These are phyloP conservation scores for Agrotis clavis DNA, from an alignment of 2,888 invertebrate species.

Conservation along the genomic window DNA sequence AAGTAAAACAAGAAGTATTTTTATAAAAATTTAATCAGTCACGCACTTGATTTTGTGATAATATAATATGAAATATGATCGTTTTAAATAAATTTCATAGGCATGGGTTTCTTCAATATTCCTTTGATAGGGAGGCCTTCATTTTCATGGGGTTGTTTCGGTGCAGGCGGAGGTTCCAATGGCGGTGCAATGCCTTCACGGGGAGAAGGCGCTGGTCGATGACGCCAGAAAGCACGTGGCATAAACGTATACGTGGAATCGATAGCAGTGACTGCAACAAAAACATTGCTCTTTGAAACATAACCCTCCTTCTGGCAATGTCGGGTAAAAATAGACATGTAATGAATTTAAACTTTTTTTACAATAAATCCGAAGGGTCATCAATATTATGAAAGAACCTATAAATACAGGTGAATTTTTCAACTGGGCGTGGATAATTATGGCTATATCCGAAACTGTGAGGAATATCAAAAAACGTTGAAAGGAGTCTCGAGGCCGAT, in stretches of 20 bases:
- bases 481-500: too few relatives aligned
- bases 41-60: conserved; percentile 35
- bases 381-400: too few relatives aligned
- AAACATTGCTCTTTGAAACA: conserved; percentile 12
- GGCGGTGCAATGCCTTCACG: conserved; percentile 71
- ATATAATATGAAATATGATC: conserved; percentile 8
- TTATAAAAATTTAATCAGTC: conserved; percentile 21
- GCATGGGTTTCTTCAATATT: conserved; percentile 88
- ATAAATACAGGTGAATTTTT: too few relatives aligned
- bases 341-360: too few relatives aligned
- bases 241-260: conserved; percentile 83
- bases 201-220: conserved; percentile 67
- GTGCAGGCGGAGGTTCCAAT: conserved; percentile 75
- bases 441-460: too few relatives aligned
- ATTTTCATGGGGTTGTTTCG: conserved; percentile 71
- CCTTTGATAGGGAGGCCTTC: conserved; percentile 79
- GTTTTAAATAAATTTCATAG: conserved; percentile 84
- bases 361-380: too few relatives aligned
- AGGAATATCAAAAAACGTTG: too few relatives aligned
- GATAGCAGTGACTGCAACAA: conserved; percentile 78
- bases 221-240: conserved; percentile 79
- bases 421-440: too few relatives aligned
- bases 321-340: too few relatives aligned
- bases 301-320: too few relatives aligned
- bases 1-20: too few relatives aligned